Evolutionary conservation across 2,888 invertebrate genomes (phyloP).

Genomic region (Agapostemon virescens): DNA sequence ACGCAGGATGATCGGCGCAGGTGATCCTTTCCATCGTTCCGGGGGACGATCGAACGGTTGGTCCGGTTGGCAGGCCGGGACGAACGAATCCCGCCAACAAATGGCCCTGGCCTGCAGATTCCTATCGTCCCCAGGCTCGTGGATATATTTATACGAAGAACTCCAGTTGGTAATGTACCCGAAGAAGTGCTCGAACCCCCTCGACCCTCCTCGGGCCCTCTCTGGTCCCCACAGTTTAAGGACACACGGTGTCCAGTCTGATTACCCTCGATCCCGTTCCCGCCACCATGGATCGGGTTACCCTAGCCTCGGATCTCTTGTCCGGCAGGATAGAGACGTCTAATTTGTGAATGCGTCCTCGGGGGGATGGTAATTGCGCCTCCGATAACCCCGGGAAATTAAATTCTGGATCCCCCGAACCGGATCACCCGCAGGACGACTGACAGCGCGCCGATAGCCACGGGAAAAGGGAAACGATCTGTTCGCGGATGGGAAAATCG

Average conservation of each 20-base stretch:
- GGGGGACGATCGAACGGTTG: slow-evolving; percentile 60
- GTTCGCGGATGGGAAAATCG: background rate
- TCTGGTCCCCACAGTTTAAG: background rate
- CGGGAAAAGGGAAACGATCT: background rate
- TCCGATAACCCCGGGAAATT: slow-evolving; percentile 35
- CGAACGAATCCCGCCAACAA: slow-evolving; percentile 76
- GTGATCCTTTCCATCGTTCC: slow-evolving; percentile 55
- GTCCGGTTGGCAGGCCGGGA: slow-evolving; percentile 65
- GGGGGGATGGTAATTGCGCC: slow-evolving; percentile 15
- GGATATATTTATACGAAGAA: slow-evolving; percentile 77
- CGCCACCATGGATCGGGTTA: slow-evolving; percentile 48
- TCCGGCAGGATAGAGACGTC: slow-evolving; percentile 48
- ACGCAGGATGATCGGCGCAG: slow-evolving; percentile 59
- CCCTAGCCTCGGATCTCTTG: slow-evolving; percentile 17
- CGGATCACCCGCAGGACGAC: background rate
- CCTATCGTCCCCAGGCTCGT: slow-evolving; percentile 72
- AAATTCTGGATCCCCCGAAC: slow-evolving; percentile 4
- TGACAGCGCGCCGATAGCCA: background rate
- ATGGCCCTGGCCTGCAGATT: slow-evolving; percentile 77
- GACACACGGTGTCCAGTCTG: slow-evolving; percentile 38
- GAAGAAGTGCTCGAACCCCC: slow-evolving; percentile 57
- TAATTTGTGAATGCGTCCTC: slow-evolving; percentile 50
- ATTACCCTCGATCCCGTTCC: slow-evolving; percentile 43
- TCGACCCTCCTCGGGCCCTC: background rate
- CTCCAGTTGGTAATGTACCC: slow-evolving; percentile 75